Conservation (phyloP, 2,113 vertebrate genomes). For the Columba janthina region DNA sequence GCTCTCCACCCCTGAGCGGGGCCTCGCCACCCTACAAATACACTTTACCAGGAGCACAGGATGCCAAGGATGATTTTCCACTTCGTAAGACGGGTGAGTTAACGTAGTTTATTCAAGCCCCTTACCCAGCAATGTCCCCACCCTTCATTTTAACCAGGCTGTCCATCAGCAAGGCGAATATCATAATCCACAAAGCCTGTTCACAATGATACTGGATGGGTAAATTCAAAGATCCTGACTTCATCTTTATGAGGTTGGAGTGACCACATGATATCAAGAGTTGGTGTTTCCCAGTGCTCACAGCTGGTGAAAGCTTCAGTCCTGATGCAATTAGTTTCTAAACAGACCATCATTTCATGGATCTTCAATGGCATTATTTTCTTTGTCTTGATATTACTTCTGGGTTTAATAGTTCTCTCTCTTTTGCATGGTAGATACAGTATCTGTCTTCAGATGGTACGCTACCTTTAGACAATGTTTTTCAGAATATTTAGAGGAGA, state of each 20-base stretch:
- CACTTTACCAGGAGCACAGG: constrained; percentile 86
- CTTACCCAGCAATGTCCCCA: background rate
- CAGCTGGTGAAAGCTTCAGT: background rate
- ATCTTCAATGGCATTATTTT: background rate
- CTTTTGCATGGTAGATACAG: background rate
- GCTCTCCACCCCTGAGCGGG: constrained; percentile 92
- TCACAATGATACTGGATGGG: background rate
- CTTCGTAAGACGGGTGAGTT: constrained; percentile 95
- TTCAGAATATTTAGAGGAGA: background rate
- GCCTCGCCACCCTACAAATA: constrained; percentile 93
- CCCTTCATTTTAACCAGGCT: background rate
- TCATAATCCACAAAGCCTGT: background rate
- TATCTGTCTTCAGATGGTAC: background rate
- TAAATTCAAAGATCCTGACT: background rate
- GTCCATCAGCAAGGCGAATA: background rate
- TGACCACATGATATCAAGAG: background rate
- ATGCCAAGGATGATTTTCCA: constrained; percentile 95
- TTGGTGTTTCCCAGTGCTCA: background rate
- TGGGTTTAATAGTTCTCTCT: background rate
- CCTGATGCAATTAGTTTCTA: background rate
- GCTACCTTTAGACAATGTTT: background rate
- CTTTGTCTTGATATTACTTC: background rate
- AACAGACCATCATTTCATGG: background rate
- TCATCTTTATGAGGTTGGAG: background rate
- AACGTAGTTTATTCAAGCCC: background rate